Conservation (phyloP, 2,888 invertebrate genomes). For the Gerris lacustris region DNA sequence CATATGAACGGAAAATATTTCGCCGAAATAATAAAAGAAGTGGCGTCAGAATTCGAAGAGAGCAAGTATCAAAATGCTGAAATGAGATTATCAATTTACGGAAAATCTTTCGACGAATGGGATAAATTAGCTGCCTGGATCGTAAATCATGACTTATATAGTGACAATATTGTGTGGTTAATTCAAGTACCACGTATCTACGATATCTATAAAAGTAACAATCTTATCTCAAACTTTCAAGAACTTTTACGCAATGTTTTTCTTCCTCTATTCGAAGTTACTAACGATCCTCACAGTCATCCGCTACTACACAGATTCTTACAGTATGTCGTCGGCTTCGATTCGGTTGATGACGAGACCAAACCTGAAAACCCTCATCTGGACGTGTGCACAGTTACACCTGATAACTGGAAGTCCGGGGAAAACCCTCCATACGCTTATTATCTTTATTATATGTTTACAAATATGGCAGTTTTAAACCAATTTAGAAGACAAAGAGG, state of each 20-base stretch:
- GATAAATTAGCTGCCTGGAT: conserved; percentile 95
- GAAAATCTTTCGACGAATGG: conserved; percentile 86
- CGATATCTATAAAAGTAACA: conserved; percentile 92
- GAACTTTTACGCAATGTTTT: conserved; percentile 91
- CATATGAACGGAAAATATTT: conserved; percentile 91
- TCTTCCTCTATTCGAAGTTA: conserved; percentile 88
- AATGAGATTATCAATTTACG: conserved; percentile 89
- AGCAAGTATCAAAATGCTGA: conserved; percentile 98
- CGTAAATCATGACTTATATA: conserved; percentile 79
- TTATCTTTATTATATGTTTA: conserved; percentile 96
- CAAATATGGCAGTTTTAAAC: conserved; percentile 91
- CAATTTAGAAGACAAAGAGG: conserved; percentile 86
- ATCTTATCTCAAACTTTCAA: conserved; percentile 86
- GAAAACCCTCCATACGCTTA: conserved; percentile 98
- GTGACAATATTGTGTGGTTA: conserved; percentile 91
- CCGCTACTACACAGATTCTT: conserved; percentile 81
- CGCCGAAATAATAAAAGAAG: conserved; percentile 94
- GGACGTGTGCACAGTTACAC: conserved; percentile 65
- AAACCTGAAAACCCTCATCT: conserved; percentile 91
- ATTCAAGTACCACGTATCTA: conserved; percentile 94
- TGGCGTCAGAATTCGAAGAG: conserved; percentile 88
- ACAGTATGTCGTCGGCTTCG: conserved; percentile 78
- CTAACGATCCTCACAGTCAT: conserved; percentile 81
- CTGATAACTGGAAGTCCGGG: conserved; percentile 70
- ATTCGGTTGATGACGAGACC: conserved; percentile 98